These are phyloP conservation scores for Crocuta crocuta DNA, from an alignment of 2,113 vertebrate genomes.

Conservation along the genomic window DNA sequence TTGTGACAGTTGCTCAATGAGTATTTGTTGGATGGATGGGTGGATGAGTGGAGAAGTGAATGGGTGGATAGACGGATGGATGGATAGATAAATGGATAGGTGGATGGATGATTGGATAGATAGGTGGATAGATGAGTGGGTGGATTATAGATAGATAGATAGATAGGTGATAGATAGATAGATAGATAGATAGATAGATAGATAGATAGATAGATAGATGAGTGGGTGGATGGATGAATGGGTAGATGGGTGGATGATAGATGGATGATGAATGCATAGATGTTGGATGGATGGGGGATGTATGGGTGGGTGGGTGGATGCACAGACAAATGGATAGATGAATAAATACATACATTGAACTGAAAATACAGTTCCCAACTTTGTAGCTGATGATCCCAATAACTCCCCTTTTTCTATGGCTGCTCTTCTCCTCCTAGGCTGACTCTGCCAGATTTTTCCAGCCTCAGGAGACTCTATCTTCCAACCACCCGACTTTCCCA, in stretches of 20 bases:
- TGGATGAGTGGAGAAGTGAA: not conserved
- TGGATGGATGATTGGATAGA: not conserved
- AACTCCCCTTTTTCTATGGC: fast-evolving
- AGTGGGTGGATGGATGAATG: not conserved
- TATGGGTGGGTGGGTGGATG: not conserved
- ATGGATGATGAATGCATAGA: no score
- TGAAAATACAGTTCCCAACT: not conserved
- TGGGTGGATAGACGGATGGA: not conserved
- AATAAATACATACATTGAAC: not conserved
- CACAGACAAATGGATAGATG: not conserved
- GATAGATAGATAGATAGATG: not conserved
- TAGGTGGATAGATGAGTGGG: no score
- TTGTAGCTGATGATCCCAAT: not conserved
- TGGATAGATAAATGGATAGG: not conserved
- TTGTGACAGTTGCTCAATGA: not conserved
- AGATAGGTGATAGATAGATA: no score
- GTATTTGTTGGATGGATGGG: not conserved
- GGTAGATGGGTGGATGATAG: no score
- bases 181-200: no score
- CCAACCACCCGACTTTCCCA: not conserved
- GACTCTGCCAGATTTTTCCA: not conserved
- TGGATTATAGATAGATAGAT: no score
- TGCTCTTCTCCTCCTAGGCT: no score
- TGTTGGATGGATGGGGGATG: not conserved
- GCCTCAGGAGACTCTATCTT: not conserved